A percentile compares a stretch with the other conserved stretches of the same genome.
phyloP scores from a whole-genome alignment of 2,888 invertebrate species.

The Ormia ochracea region DNA sequence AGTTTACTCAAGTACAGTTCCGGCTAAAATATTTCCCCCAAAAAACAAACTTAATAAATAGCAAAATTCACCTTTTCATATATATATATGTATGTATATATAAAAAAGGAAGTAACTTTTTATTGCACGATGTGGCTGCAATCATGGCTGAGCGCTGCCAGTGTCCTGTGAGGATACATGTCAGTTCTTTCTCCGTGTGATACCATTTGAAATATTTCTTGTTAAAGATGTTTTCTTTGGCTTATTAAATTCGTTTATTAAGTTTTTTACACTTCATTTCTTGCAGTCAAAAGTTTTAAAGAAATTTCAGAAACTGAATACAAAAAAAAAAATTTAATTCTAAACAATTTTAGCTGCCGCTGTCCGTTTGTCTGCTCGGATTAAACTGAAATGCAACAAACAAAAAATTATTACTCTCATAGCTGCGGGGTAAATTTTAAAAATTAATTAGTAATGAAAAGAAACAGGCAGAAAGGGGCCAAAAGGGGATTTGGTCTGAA shows the following conservation, averaged over 20 bases:
- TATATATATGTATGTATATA: background rate
- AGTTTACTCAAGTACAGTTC: constrained; percentile 7
- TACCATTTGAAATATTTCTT: constrained; percentile 12
- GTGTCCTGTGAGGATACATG: background rate
- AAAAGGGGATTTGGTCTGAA: no score
- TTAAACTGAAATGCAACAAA: constrained; percentile 16
- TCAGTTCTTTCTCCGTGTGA: background rate
- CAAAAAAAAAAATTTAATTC: background rate
- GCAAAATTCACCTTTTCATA: background rate
- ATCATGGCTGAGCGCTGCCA: background rate
- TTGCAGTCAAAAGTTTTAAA: background rate
- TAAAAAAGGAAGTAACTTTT: constrained; percentile 19
- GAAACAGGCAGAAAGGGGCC: no score
- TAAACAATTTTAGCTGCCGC: background rate
- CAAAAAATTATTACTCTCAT: background rate
- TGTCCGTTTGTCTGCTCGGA: background rate
- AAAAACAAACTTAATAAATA: background rate
- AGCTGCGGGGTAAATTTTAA: constrained; percentile 19
- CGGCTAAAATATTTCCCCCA: background rate
- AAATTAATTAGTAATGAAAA: background rate
- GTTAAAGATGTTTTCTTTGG: constrained; percentile 4
- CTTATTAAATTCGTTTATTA: background rate
- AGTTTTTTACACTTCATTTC: constrained; percentile 21
- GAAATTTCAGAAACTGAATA: background rate
- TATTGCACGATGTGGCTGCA: background rate